Conservation (phyloP, 2,797 vertebrate species). For the Lindbergichthys nudifrons region DNA sequence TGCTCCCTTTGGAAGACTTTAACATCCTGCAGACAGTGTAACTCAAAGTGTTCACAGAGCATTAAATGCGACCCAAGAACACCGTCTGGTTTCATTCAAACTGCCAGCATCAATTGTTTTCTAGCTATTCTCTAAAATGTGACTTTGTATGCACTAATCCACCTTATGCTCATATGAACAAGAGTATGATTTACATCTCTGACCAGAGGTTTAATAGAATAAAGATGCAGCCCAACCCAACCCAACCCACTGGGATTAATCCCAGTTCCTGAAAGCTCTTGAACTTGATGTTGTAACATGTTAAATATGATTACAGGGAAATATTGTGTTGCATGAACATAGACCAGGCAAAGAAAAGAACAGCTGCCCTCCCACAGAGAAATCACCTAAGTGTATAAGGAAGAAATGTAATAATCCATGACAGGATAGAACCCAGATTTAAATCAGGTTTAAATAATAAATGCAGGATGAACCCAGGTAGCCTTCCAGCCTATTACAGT, state of each 20-base stretch:
- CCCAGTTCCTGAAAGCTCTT: background rate
- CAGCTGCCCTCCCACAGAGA: background rate
- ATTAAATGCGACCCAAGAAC: slow-evolving; percentile 52
- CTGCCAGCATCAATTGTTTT: slow-evolving; percentile 18
- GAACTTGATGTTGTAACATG: background rate
- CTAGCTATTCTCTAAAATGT: background rate
- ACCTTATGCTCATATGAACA: background rate
- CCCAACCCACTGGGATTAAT: too few species aligned
- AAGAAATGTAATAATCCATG: background rate
- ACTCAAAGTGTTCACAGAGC: slow-evolving; percentile 47
- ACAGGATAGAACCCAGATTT: background rate
- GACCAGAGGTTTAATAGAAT: background rate
- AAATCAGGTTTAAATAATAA: too few species aligned
- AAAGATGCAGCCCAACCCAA: background rate
- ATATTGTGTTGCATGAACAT: too few species aligned
- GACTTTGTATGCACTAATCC: background rate
- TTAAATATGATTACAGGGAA: background rate
- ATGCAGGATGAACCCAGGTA: too few species aligned
- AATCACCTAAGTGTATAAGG: too few species aligned
- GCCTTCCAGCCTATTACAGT: too few species aligned
- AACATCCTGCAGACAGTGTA: background rate
- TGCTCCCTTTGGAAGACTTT: background rate
- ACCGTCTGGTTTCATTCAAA: slow-evolving; percentile 21
- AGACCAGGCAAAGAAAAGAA: background rate
- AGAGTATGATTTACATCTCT: background rate